Conservation (phyloP, 2,888 invertebrate genomes). For the Oxycera nigricornis region DNA sequence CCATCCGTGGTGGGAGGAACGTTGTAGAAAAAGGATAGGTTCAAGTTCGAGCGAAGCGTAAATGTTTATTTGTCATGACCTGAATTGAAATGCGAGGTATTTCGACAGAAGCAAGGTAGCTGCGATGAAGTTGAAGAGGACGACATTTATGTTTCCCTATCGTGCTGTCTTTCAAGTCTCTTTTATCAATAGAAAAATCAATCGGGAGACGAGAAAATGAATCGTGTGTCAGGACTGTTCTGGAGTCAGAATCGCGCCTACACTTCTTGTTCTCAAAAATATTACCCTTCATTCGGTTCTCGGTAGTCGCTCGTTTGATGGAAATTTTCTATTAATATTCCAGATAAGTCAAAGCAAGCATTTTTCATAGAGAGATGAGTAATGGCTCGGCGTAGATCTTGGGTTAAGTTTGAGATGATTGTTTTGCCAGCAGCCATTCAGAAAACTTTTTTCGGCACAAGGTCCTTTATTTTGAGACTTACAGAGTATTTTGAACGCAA, state of each 20-base stretch:
- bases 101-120: neutral
- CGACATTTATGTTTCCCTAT: neutral
- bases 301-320: neutral
- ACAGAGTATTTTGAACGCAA: too few relatives aligned
- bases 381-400: too few relatives aligned
- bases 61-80: slow-evolving; percentile 25
- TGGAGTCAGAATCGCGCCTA: too few relatives aligned
- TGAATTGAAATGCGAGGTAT: neutral
- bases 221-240: too few relatives aligned
- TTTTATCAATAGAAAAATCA: neutral
- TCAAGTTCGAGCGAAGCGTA: slow-evolving; percentile 8
- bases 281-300: slow-evolving; percentile 9
- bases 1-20: neutral
- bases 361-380: slow-evolving; percentile 12
- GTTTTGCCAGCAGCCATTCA: too few relatives aligned
- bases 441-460: too few relatives aligned
- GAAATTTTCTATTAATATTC: slow-evolving; percentile 18
- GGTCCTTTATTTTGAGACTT: too few relatives aligned
- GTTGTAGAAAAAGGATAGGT: slow-evolving; percentile 8
- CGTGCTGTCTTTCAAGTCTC: neutral
- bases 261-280: slow-evolving; percentile 17
- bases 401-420: too few relatives aligned
- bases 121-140: neutral
- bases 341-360: slow-evolving; percentile 15
- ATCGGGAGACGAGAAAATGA: too few relatives aligned